Evolutionary conservation across 2,113 vertebrate genomes (phyloP).

Genomic region (Ctenomys sociabilis): DNA sequence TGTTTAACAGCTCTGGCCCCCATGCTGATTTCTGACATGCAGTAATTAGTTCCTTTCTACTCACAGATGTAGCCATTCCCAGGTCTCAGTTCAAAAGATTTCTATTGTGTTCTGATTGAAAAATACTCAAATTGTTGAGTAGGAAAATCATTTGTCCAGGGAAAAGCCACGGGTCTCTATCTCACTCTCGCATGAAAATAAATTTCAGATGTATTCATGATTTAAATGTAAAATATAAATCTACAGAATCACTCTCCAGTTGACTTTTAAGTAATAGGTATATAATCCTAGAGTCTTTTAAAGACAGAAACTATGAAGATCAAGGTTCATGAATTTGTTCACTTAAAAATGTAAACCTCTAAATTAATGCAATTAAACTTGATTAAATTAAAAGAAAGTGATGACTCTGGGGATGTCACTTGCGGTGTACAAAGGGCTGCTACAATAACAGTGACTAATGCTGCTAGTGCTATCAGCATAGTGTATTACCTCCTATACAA

Average conservation of each 20-base stretch:
- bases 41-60: conserved; percentile 80
- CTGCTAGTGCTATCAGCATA: background rate
- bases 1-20: conserved; percentile 73
- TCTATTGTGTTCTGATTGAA: conserved; percentile 60
- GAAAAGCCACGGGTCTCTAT: conserved; percentile 40
- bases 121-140: conserved; percentile 63
- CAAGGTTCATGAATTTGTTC: conserved; percentile 24
- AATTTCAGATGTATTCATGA: conserved; percentile 39
- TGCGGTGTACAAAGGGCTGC: background rate
- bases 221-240: conserved; percentile 61
- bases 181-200: conserved; percentile 40
- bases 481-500: background rate
- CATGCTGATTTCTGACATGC: conserved; percentile 79
- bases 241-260: conserved; percentile 2
- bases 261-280: conserved; percentile 34
- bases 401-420: background rate
- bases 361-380: conserved; percentile 52
- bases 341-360: background rate
- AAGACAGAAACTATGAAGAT: conserved; percentile 20
- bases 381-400: conserved; percentile 59
- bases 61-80: conserved; percentile 72
- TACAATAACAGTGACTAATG: background rate
- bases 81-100: conserved; percentile 69
- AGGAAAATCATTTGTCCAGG: conserved; percentile 47
- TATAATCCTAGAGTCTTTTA: background rate